phyloP scores from a whole-genome alignment of 2,797 vertebrate species.

The Myotis myotis region DNA sequence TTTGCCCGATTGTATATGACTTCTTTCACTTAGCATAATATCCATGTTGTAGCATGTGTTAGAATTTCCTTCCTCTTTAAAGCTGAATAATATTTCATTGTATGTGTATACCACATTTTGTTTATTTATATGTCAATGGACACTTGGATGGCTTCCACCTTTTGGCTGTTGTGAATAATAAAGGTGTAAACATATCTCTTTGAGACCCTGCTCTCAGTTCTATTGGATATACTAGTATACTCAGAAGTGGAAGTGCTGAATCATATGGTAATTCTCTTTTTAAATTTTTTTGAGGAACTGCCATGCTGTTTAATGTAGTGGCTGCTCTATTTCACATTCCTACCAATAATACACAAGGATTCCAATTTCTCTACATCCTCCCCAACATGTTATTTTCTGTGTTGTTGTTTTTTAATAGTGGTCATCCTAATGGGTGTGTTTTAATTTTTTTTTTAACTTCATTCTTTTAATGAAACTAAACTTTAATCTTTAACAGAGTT shows the following conservation, averaged over 20 bases:
- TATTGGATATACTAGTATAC: neutral
- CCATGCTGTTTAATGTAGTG: neutral
- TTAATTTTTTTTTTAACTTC: neutral
- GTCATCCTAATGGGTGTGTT: conserved; percentile 1
- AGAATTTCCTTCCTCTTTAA: conserved; percentile 24
- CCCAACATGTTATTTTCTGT: neutral
- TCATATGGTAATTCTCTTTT: conserved; percentile 43
- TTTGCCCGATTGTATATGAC: neutral
- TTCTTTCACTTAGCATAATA: neutral
- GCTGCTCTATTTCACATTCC: neutral
- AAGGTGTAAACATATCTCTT: neutral
- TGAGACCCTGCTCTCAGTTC: neutral
- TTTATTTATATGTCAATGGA: neutral
- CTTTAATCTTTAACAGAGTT: conserved; percentile 39
- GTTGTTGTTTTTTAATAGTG: neutral
- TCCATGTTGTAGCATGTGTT: neutral
- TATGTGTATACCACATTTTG: neutral
- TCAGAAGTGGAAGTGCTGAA: conserved; percentile 31
- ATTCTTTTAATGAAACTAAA: conserved; percentile 51
- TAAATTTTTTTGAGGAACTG: conserved; percentile 42
- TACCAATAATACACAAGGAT: neutral
- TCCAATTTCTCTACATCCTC: neutral
- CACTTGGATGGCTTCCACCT: neutral
- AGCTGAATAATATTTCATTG: neutral
- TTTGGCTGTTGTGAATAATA: neutral